phyloP scores from a whole-genome alignment of 2,797 vertebrate genomes.

The Diplodus sargus region DNA sequence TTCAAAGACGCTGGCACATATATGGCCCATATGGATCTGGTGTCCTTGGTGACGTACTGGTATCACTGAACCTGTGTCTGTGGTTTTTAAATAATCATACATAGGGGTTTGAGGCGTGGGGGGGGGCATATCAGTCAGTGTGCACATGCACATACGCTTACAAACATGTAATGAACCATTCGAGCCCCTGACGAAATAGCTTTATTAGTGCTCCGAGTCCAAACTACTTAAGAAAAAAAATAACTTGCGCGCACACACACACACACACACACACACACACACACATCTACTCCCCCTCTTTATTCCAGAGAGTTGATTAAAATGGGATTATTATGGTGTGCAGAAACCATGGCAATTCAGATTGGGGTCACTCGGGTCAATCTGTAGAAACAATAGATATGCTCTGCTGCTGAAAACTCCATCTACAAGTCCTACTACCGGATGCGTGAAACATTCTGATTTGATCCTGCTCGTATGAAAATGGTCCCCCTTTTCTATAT shows the following conservation, averaged over 20 bases:
- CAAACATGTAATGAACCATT: not conserved
- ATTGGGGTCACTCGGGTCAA: slow-evolving; percentile 61
- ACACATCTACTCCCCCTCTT: slow-evolving; percentile 12
- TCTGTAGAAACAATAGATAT: slow-evolving; percentile 60
- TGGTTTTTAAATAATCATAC: not conserved
- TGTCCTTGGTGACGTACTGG: not conserved
- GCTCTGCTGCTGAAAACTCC: slow-evolving; percentile 27
- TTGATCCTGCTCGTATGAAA: not conserved
- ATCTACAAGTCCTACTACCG: not conserved
- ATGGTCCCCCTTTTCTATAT: not conserved
- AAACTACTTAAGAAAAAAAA: slow-evolving; percentile 28
- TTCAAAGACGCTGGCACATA: not conserved
- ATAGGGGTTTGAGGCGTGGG: not conserved
- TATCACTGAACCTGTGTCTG: not conserved
- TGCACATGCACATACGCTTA: not conserved
- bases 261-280: not conserved
- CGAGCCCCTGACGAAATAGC: slow-evolving; percentile 14
- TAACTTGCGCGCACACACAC: slow-evolving; percentile 7
- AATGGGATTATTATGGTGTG: slow-evolving; percentile 62
- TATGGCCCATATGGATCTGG: too few relatives aligned
- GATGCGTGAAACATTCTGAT: slow-evolving; percentile 8
- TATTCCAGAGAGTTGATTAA: slow-evolving; percentile 52
- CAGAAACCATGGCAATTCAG: slow-evolving; percentile 58
- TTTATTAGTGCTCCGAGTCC: slow-evolving; percentile 21
- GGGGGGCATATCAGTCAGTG: too few relatives aligned